Evolutionary conservation across 2,888 invertebrate species (phyloP), one percentile per base, ranked within the genome.

Genomic region (Pseudanteris insignis): DNA sequence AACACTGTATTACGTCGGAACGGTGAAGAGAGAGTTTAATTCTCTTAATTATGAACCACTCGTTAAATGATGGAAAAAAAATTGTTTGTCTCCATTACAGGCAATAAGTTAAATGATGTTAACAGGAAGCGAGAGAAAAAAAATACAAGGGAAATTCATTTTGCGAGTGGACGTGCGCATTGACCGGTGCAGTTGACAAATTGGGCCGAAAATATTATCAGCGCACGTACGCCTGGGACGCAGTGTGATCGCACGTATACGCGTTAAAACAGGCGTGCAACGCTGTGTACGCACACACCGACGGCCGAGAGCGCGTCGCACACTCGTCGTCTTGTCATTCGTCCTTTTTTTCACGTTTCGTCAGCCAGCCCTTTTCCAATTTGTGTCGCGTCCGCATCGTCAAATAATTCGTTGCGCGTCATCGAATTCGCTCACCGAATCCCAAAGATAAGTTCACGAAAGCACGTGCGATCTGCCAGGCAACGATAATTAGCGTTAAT

Each of bases 331-430:
- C 53, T 59, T 53, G 51, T 53, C 53, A 47, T 43, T 29, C 29
- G 34, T 53, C 33, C 33, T 36, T 15, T n/a, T 28, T 40, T 41
- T 47, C 18, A 6, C 18, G 18, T 18, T 18, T 6, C 18, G 26
- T 14, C 37, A 41, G 28, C 44, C 48, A 33, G 43, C 53, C 43
- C 60, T 60, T 60, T 60, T 60, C 60, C 60, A 60, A 60, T 60
- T 60, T 60, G 44, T 53, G 60, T 63, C 55, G 51, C 41, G 50
- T 60, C 57, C 57, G 57, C 44, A 53, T 57, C 53, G 59, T 46
- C 55, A 60, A 60, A 60, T 64, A 57, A 60, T 64, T 63, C 59
- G 59, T 60, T 55, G 51, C 63, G 63, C 60, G 63, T 64, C 55
- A 60, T 63, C 59, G 58, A 63, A 60, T 57, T 53, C 55, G 46